Conservation (phyloP, 2,113 vertebrate species). For the Callaeas wilsoni region DNA sequence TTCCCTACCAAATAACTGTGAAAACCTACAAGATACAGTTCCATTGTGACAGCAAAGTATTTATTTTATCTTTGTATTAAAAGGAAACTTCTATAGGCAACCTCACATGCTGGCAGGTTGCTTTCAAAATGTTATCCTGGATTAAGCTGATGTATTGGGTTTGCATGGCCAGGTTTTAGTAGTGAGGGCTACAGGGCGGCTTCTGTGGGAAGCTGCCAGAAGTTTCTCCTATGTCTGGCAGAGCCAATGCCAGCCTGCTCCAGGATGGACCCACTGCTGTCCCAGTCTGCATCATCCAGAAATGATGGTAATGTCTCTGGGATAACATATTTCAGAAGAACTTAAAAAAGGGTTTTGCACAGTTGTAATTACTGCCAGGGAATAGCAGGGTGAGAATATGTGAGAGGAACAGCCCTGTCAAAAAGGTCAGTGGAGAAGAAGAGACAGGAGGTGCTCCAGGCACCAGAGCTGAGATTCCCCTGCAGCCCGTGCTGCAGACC, state of each 20-base stretch:
- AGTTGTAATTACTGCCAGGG: not conserved
- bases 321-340: not conserved
- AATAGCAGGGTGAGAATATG: not conserved
- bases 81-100: not conserved
- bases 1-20: not conserved
- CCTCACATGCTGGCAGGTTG: not conserved
- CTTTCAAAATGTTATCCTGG: not conserved
- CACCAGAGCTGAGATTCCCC: not conserved
- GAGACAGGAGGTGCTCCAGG: not conserved
- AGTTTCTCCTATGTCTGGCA: not conserved
- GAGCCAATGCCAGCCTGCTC: not conserved
- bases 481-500: not conserved
- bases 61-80: not conserved
- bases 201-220: not conserved
- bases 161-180: not conserved
- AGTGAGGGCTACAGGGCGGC: not conserved
- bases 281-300: not conserved
- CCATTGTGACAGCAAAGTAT: not conserved
- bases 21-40: not conserved
- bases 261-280: not conserved
- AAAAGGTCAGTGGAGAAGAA: not conserved
- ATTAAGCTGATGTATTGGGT: not conserved
- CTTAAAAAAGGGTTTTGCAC: not conserved
- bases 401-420: not conserved
- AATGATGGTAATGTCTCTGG: not conserved